Evolutionary conservation across 2,888 invertebrate species (phyloP), one percentile per base, ranked within the genome.

Genomic region (Aporophyla lueneburgensis): DNA sequence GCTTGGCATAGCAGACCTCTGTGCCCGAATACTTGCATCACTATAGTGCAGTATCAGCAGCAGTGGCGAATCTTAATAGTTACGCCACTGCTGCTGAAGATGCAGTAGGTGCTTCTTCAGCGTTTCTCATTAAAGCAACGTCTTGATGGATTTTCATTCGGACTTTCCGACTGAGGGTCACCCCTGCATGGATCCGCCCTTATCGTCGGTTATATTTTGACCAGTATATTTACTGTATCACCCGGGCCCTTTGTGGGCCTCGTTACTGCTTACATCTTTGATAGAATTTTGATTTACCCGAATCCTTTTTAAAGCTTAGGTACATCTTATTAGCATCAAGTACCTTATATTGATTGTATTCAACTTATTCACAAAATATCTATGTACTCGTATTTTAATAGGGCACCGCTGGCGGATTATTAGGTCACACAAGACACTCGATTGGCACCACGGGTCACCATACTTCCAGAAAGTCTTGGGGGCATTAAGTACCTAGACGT

Each of bases 321-420:
- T 46, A 24, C 9, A 24, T 27, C 33, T 53, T 78, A 70, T 54
- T 76, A 40, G 46, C 24, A 49, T 59, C 33, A 68, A 70, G 71
- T 80, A 80, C 59, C 59, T n/a, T 51, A 16, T 16, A 33, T 49
- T 33, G 5, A 51, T 58, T 69, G 19, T 16, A 54, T 51, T 53
- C 6, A 19, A 27, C 12, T 43, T 65, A 65, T 33, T 59, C 24
- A 33, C 33, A 46, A 63, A 65, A n/a, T 76, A 81, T 72, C 40
- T 54, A 66, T 63, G 10, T 71, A 76, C 71, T 76, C 62, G 61
- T 85, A 77, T 83, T 83, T 85, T 73, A 77, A 71, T 85, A 83
- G 83, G 83, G 69, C 65, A 65, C 46, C 67, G 59, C 27, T 70
- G 69, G 69, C 66, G 81, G 71, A 69, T 27, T 80, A 69, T 12